Percentiles rank a stretch among this genome's conserved stretches.
These are phyloP conservation scores for Rhynchomys soricoides DNA, from an alignment of 2,113 vertebrate genomes.

Conservation along the genomic window DNA sequence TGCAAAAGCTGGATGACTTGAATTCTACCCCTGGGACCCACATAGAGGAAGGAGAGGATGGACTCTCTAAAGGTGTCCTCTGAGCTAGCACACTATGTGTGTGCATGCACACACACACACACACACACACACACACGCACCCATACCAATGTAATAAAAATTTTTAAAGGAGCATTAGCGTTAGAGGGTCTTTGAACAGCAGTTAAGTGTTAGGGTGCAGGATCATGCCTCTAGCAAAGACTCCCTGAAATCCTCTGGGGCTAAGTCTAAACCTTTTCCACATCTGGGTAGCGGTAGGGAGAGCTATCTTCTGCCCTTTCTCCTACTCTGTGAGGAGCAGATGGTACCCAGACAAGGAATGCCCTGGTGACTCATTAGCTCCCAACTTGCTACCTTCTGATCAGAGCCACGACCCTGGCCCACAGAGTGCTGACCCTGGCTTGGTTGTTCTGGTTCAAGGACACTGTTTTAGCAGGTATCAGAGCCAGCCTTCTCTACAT, in stretches of 20 bases:
- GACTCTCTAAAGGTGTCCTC: not conserved
- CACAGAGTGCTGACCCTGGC: not conserved
- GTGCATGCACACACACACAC: not conserved
- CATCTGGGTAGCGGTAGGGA: not conserved
- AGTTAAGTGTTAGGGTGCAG: not conserved
- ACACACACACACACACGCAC: not conserved
- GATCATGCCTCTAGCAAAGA: too few relatives aligned
- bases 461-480: not conserved
- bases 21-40: not conserved
- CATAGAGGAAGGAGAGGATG: not conserved
- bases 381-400: rapidly evolving
- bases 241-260: not conserved
- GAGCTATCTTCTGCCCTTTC: too few relatives aligned
- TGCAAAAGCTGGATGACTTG: not conserved
- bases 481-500: not conserved
- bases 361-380: not conserved
- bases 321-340: too few relatives aligned
- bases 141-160: not conserved
- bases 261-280: not conserved
- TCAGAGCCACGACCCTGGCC: not conserved
- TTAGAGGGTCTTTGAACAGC: not conserved
- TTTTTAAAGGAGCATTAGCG: not conserved
- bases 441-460: not conserved
- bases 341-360: not conserved
- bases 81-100: not conserved